Percentiles rank a stretch among this genome's conserved stretches.
These are phyloP conservation scores for Champsocephalus esox DNA, from an alignment of 2,797 vertebrate genomes.

Conservation along the genomic window DNA sequence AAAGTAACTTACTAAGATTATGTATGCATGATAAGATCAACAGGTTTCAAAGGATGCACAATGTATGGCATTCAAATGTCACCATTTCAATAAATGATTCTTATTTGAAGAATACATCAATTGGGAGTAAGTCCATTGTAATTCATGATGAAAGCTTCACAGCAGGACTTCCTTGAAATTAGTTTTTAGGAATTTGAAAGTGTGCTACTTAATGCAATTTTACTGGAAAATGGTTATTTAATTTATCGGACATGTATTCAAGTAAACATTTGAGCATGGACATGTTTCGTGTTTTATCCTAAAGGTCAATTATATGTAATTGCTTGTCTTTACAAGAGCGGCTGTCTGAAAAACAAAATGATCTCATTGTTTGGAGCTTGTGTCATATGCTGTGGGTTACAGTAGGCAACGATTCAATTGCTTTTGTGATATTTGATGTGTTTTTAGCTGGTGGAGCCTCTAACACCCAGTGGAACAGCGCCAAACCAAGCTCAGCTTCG, in stretches of 20 bases:
- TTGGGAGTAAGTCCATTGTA: neutral
- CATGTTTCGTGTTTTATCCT: neutral
- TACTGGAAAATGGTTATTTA: neutral
- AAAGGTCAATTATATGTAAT: neutral
- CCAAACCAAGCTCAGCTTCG: conserved; percentile 98
- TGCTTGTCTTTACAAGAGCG: neutral
- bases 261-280: neutral
- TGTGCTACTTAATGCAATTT: neutral
- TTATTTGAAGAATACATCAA: neutral
- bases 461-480: conserved; percentile 96
- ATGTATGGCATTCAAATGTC: conserved; percentile 15
- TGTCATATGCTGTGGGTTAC: neutral
- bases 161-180: conserved; percentile 24
- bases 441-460: conserved; percentile 93
- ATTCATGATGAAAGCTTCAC: conserved; percentile 25
- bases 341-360: neutral
- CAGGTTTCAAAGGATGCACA: neutral
- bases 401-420: neutral
- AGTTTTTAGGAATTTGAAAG: neutral
- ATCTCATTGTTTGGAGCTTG: neutral
- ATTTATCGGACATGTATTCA: neutral
- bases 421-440: conserved; percentile 26
- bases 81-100: conserved; percentile 6
- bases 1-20: neutral
- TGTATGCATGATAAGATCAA: neutral